Conservation (phyloP, 2,113 vertebrate species). For the Ondatra zibethicus region DNA sequence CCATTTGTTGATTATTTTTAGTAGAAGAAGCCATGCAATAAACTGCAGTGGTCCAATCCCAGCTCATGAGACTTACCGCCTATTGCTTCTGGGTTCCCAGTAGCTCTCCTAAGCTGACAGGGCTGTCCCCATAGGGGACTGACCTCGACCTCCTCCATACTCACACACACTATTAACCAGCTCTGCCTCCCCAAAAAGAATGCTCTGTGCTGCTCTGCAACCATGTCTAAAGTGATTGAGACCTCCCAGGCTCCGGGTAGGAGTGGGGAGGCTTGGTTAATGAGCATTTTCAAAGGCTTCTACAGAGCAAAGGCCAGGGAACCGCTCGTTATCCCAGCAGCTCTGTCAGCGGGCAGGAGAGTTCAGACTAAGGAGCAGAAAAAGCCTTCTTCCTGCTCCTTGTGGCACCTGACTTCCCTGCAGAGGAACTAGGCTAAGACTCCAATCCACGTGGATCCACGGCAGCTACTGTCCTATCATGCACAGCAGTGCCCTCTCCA, state of each 20-base stretch:
- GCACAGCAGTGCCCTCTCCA: fast-evolving
- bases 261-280: background rate
- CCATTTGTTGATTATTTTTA: background rate
- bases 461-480: background rate
- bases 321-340: background rate
- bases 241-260: background rate
- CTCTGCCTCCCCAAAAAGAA: background rate
- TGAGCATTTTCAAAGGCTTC: background rate
- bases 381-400: background rate
- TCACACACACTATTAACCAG: background rate
- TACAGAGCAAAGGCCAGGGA: background rate
- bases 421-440: background rate
- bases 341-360: background rate
- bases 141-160: background rate
- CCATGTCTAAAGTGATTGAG: background rate
- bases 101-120: background rate
- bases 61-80: background rate
- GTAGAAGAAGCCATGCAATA: background rate
- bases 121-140: fast-evolving
- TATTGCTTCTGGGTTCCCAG: background rate
- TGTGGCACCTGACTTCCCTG: background rate
- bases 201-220: background rate
- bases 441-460: background rate
- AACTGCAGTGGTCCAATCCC: background rate
- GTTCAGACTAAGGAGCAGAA: background rate